phyloP scores from a whole-genome alignment of 1,140 invertebrate genomes.

The Hylaeus anthracinus region DNA sequence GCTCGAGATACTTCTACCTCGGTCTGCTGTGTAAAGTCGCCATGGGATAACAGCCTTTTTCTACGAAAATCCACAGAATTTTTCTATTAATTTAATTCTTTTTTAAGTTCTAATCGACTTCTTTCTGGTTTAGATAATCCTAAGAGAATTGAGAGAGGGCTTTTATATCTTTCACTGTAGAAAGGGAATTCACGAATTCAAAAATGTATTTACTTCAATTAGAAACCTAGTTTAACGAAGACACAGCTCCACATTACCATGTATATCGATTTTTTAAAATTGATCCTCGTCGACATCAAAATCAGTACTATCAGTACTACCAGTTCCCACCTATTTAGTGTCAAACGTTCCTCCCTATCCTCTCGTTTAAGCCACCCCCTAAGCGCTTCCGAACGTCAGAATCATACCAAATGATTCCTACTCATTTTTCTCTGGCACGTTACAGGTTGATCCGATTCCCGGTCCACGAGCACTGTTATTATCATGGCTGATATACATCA shows the following conservation, averaged over 20 bases:
- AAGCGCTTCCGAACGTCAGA: background rate
- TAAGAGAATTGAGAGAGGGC: no score
- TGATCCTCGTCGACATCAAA: no score
- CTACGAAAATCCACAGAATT: background rate
- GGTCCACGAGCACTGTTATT: background rate
- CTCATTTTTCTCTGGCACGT: background rate
- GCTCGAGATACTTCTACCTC: background rate
- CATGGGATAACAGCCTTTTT: background rate
- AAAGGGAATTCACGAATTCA: background rate
- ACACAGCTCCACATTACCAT: no score
- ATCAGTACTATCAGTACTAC: no score
- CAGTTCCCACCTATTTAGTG: no score
- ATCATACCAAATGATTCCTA: background rate
- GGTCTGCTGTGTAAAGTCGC: background rate
- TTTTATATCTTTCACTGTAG: no score
- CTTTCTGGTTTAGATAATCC: no score
- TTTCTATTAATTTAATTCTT: background rate
- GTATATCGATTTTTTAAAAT: no score
- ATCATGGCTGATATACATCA: conserved; percentile 10
- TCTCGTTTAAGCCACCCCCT: background rate
- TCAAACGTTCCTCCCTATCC: background rate
- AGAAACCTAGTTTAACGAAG: no score
- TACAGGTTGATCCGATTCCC: background rate
- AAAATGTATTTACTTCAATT: background rate
- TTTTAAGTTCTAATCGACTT: background rate